Percentiles rank a stretch among this genome's conserved stretches.
Conservation (phyloP, 37 sponge, comb jelly and placozoan genomes). For the Ephydatia muelleri region DNA sequence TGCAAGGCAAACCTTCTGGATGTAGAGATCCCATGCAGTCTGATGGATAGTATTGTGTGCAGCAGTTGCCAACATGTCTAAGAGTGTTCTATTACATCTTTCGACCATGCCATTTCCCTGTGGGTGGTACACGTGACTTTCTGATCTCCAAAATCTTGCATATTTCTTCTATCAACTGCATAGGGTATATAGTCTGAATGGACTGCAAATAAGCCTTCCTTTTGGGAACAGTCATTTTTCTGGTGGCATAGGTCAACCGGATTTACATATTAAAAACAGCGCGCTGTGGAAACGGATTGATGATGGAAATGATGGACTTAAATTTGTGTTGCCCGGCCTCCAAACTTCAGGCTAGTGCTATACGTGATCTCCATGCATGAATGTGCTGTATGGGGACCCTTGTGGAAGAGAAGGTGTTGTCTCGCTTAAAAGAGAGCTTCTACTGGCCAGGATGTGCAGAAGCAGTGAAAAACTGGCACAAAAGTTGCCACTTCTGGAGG, state of each 20-base stretch:
- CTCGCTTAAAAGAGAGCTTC: too few relatives aligned
- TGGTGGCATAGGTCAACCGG: neutral
- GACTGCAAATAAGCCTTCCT: neutral
- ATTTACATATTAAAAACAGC: too few relatives aligned
- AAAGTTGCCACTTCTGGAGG: too few relatives aligned
- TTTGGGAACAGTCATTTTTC: neutral
- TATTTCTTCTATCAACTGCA: neutral
- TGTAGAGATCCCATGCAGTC: constrained; percentile 5
- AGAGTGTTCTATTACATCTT: constrained; percentile 22
- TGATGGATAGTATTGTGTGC: neutral
- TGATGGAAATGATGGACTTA: too few relatives aligned
- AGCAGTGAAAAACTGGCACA: too few relatives aligned
- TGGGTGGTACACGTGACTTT: constrained; percentile 18
- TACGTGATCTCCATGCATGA: neutral
- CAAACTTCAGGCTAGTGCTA: neutral
- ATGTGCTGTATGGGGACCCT: neutral
- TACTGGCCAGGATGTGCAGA: too few relatives aligned
- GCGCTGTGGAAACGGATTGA: too few relatives aligned
- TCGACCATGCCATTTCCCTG: constrained; percentile 28
- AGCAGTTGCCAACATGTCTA: constrained; percentile 21
- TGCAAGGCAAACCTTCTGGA: constrained; percentile 10
- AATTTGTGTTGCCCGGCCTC: too few relatives aligned
- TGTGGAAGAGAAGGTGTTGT: too few relatives aligned
- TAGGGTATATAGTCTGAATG: neutral
- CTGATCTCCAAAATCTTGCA: too few relatives aligned